Base-by-base conservation (phyloP, 2,888 invertebrate genomes). In the Cataglyphis rosenhaueri region DNA sequence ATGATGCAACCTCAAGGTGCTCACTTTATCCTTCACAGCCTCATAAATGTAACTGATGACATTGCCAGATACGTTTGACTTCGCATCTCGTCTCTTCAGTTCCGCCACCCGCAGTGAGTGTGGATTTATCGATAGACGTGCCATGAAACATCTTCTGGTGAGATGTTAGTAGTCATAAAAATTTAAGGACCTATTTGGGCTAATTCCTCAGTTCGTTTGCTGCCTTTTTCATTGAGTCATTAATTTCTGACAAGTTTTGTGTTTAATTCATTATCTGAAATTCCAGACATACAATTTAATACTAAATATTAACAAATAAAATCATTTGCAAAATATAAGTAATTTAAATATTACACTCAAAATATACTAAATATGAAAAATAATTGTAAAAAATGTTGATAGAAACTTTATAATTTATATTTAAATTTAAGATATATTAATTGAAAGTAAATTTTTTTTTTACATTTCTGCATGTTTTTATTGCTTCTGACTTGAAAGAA, bases 41-140 rank as follows among this genome's bases (percentile, higher is more conserved):
- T 94, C 94, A 94, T 94, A 94, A 94, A 94, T 94, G 94, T 94
- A 93, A 94, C 94, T 92, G 93, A 94, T 94, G 94, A 94, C 94
- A 94, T 93, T 94, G 94, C 94, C 92, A 92, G 93, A 93, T 94
- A 92, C 92, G 92, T 92, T 92, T 92, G 91, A 92, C 92, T 92
- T 90, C 88, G 86, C 78, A 70, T 83, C 86, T 89, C 85, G 82
- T 81, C 88, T 84, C 82, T 84, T 86, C 84, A 62, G 61, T 64
- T 81, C 84, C 82, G 82, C 79, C 85, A 73, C 62, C 74, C 75
- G 81, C 75, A 74, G 61, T 18, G 62, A 81, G 70, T 10, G 48
- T 73, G 61, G 38, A 81, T 81, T 81, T 73, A 74, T 74, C 62
- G 73, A 70, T 70, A 79, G 41, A 57, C 15, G 32, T 12, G 29